Evolutionary conservation across 2,797 vertebrate genomes (phyloP), one percentile per base, ranked within the genome.

Genomic region (Poecilia velifera): DNA sequence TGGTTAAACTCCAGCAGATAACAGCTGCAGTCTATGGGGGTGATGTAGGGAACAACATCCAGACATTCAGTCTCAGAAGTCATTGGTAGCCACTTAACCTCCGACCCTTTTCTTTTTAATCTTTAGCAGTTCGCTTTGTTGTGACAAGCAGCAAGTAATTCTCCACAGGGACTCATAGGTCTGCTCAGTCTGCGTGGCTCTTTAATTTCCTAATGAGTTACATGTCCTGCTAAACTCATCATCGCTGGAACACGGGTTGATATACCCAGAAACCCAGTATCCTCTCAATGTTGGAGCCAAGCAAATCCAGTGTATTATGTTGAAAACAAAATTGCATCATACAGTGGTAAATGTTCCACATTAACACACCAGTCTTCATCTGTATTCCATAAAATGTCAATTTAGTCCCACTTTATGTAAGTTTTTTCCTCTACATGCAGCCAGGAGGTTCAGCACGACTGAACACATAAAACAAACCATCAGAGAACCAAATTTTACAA

Each of bases 1-100:
- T 66, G 16, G 8, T 39, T 68, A 9, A 39, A 41, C 64, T 39
- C 64, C 36, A 39, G 64, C 64, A 34, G 28, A 28, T 66, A 39
- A 39, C 34, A 66, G 18, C 64, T 66, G 16, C 20, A 39, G 64
- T 66, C 55, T 57, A 4, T 12, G 2, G 55, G 22, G 16, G 34
- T 66, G 36, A 66, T 66, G 36, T 39, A 39, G 64, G 36, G 34
- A 66, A 66, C 39, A 39, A 66, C 36, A 66, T 66, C 34, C 64
- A 66, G 8, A 22, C 64, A 36, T 41, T 41, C 64, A 66, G 64
- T 41, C 64, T 66, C 34, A 39, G 20, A 66, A 39, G 64, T 66
- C 34, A 39, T 22, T 66, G 64, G 64, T 66, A 39, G 36, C 34
- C 64, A 66, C 64, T 66, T 66, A 66, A 66, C 64, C 64, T 36